Evolutionary conservation across 2,888 invertebrate species (phyloP).

Genomic region (Panzeria rudis): DNA sequence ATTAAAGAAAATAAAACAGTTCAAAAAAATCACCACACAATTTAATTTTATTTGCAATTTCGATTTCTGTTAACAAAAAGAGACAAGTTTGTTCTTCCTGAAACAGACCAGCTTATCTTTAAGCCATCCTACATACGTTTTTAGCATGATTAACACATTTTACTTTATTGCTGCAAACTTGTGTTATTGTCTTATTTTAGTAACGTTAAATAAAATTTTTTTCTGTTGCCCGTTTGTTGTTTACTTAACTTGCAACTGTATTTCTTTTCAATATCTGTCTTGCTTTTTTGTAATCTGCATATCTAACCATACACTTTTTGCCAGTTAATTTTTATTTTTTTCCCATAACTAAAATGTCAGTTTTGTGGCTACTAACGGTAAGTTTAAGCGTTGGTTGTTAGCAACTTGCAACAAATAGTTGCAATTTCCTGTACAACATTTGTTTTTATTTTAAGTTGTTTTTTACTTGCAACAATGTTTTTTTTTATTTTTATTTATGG

Average conservation of each 20-base stretch:
- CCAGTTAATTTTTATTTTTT: not conserved
- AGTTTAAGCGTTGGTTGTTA: constrained; percentile 51
- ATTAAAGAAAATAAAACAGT: no score
- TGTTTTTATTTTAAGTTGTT: constrained; percentile 10
- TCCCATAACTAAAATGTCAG: constrained; percentile 40
- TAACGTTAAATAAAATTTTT: constrained; percentile 26
- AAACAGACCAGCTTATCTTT: no score
- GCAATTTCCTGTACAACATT: constrained; percentile 43
- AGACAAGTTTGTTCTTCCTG: not conserved
- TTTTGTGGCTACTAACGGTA: constrained; percentile 55
- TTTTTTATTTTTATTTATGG: not conserved
- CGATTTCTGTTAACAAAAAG: not conserved
- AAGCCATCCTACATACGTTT: not conserved
- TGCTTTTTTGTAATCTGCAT: constrained; percentile 34
- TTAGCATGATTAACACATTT: constrained; percentile 7
- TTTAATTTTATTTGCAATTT: no score
- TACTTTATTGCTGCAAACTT: not conserved
- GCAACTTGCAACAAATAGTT: constrained; percentile 48
- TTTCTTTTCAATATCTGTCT: not conserved
- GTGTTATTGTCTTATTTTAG: constrained; percentile 5
- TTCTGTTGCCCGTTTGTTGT: constrained; percentile 6
- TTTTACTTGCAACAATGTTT: no score
- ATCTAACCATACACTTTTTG: not conserved
- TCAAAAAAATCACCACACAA: no score
- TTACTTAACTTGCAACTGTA: constrained; percentile 9